Percentiles rank a stretch among this genome's conserved stretches.
phyloP scores from a whole-genome alignment of 2,888 invertebrate species.

The Calameuta idolon region DNA sequence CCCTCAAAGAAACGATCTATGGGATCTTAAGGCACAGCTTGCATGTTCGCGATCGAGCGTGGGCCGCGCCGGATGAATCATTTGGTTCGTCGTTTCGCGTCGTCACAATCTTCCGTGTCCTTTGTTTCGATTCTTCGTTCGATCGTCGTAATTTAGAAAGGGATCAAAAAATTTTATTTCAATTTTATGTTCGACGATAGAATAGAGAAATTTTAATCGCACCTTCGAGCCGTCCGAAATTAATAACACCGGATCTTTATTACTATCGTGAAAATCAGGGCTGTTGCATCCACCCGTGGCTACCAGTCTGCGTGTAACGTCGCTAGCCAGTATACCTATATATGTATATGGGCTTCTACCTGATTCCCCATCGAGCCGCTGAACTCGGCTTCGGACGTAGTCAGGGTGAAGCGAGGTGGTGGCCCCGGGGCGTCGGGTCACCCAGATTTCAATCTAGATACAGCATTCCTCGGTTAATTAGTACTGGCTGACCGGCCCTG shows the following conservation, averaged over 20 bases:
- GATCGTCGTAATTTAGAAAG: background rate
- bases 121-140: background rate
- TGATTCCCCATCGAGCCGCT: conserved; percentile 31
- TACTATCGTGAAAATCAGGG: background rate
- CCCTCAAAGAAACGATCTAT: background rate
- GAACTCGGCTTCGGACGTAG: conserved; percentile 42
- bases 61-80: background rate
- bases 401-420: conserved; percentile 56
- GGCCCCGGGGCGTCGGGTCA: conserved; percentile 65
- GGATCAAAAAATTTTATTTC: background rate
- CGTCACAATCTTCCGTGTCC: background rate
- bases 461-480: conserved; percentile 66
- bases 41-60: background rate
- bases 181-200: background rate
- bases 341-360: background rate
- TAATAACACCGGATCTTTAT: background rate
- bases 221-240: background rate
- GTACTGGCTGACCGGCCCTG: conserved; percentile 61
- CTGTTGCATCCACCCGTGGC: background rate
- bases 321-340: background rate
- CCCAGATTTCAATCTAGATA: conserved; percentile 67
- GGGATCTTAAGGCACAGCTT: background rate
- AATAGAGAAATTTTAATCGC: background rate
- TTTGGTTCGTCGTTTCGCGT: background rate
- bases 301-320: background rate